Evolutionary conservation across 2,113 vertebrate species (phyloP).

Genomic region (Diphyllodes magnificus): DNA sequence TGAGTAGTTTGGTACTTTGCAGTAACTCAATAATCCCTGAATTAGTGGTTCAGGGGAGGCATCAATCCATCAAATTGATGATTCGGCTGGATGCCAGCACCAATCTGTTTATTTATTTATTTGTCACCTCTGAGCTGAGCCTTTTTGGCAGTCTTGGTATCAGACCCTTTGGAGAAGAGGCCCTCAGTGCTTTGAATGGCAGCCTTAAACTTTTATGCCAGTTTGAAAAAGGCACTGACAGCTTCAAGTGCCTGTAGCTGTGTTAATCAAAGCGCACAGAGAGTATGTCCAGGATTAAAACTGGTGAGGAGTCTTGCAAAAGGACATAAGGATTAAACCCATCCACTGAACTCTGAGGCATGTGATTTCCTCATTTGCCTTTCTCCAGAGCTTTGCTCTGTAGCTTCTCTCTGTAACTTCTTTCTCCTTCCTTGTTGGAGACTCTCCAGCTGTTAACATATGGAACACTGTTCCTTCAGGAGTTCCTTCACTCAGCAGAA

Average conservation of each 20-base stretch:
- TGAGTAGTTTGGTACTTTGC: not conserved
- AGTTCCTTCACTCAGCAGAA: not conserved
- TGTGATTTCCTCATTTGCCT: not conserved
- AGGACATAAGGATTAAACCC: not conserved
- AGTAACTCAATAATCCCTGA: not conserved
- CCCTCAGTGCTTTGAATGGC: accelerated
- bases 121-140: not conserved
- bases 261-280: not conserved
- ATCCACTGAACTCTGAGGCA: not conserved
- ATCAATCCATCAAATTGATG: not conserved
- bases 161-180: not conserved
- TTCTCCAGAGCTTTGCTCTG: not conserved
- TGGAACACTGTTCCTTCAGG: not conserved
- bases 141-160: not conserved
- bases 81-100: accelerated
- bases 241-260: not conserved
- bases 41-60: not conserved
- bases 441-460: not conserved
- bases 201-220: not conserved
- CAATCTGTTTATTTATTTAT: not conserved
- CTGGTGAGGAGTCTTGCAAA: not conserved
- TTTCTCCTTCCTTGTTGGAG: not conserved
- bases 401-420: not conserved
- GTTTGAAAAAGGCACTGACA: not conserved
- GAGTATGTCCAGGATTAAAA: not conserved